A percentile compares a stretch with the other conserved stretches of the same genome.
Conservation (phyloP, 2,113 vertebrate genomes). For the Sander vitreus region DNA sequence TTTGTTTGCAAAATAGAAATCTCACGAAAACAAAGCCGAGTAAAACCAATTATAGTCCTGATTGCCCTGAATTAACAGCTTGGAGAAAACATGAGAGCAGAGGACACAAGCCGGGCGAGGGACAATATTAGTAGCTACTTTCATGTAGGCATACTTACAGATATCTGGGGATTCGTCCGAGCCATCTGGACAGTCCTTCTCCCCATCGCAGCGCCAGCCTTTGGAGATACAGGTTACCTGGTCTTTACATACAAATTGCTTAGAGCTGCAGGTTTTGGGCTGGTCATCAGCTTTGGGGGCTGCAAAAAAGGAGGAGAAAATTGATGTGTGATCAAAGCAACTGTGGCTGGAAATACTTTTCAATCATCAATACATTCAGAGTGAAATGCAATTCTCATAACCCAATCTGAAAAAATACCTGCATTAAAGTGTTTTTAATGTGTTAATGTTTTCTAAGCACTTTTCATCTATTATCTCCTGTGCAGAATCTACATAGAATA, state of each 20-base stretch:
- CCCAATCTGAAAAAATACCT: not conserved
- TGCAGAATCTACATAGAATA: constrained; percentile 30
- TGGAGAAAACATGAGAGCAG: constrained; percentile 3
- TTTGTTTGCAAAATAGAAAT: constrained; percentile 1
- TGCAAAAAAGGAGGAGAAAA: constrained; percentile 70
- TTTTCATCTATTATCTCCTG: constrained; percentile 1
- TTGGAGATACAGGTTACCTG: constrained; percentile 97
- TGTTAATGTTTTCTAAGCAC: not conserved
- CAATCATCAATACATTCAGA: not conserved
- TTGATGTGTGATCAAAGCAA: constrained; percentile 19
- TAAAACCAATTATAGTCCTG: constrained; percentile 1
- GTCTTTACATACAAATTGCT: constrained; percentile 98
- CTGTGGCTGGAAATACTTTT: not conserved
- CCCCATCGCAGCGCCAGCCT: constrained; percentile 97
- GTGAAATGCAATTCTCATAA: not conserved
- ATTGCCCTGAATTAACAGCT: not conserved
- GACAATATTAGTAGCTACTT: constrained; percentile 22
- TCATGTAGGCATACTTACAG: constrained; percentile 85
- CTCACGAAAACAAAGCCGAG: not conserved
- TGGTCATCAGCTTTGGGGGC: constrained; percentile 81
- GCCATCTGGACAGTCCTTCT: constrained; percentile 97
- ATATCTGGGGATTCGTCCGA: constrained; percentile 96
- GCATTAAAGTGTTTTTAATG: not conserved
- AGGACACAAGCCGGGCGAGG: constrained; percentile 23
- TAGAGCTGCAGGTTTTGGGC: constrained; percentile 94